Evolutionary conservation across 1,140 invertebrate species (phyloP).

Genomic region (Caenorhabditis brenneri): DNA sequence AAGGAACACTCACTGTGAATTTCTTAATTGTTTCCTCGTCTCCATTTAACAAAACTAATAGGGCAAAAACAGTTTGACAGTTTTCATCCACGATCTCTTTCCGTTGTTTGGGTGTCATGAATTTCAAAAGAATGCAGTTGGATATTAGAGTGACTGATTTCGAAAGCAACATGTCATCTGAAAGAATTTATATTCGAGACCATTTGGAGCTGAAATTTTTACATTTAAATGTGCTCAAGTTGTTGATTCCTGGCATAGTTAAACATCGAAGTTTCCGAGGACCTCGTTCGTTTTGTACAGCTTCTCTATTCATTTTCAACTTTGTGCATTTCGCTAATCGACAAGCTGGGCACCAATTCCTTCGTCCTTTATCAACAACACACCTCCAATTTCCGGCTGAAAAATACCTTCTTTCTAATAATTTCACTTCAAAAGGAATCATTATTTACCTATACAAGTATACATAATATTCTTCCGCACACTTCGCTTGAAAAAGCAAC

Average conservation of each 20-base stretch:
- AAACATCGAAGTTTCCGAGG: slow-evolving; percentile 71
- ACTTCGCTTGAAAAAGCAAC: slow-evolving; percentile 83
- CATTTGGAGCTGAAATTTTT: neutral
- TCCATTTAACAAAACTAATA: neutral
- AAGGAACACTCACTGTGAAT: neutral
- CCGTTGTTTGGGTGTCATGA: neutral
- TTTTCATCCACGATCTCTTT: neutral
- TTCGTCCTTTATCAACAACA: slow-evolving; percentile 80
- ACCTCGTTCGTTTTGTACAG: slow-evolving; percentile 82
- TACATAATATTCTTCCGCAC: slow-evolving; percentile 79
- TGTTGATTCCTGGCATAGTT: neutral
- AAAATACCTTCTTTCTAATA: no score
- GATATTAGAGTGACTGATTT: neutral
- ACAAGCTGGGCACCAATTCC: slow-evolving; percentile 88
- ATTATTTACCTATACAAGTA: slow-evolving; percentile 78
- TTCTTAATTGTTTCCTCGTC: neutral
- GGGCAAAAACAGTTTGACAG: neutral
- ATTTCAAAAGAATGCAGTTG: neutral
- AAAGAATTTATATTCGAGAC: neutral
- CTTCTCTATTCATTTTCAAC: slow-evolving; percentile 68
- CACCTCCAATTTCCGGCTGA: slow-evolving; percentile 80
- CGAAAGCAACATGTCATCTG: slow-evolving; percentile 10
- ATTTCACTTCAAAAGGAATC: neutral
- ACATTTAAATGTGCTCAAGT: neutral
- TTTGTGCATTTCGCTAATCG: slow-evolving; percentile 75